These are phyloP conservation scores for Hydriomena furcata DNA, from an alignment of 2,888 invertebrate species.

Conservation along the genomic window DNA sequence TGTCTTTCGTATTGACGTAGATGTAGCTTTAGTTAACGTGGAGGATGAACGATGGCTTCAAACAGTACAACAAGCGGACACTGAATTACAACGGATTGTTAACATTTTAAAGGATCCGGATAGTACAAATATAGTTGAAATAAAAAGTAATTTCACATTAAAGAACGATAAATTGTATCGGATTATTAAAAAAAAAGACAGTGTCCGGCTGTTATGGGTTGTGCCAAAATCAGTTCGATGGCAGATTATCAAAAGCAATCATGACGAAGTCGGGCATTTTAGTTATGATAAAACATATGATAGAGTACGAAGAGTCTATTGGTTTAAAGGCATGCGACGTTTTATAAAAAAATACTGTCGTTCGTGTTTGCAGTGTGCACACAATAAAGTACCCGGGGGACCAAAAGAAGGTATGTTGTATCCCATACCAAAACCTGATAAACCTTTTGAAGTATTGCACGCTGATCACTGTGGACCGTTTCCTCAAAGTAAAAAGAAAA, in stretches of 20 bases:
- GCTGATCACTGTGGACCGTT: background rate
- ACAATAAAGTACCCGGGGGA: background rate
- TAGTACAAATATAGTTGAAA: too few relatives aligned
- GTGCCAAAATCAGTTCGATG: background rate
- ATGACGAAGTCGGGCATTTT: background rate
- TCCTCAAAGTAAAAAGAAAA: background rate
- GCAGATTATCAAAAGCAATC: background rate
- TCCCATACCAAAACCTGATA: background rate
- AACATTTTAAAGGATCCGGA: too few relatives aligned
- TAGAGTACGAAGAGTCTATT: background rate
- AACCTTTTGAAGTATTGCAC: background rate
- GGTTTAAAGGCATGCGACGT: background rate
- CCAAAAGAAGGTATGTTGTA: background rate
- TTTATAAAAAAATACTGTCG: background rate
- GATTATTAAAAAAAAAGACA: too few relatives aligned
- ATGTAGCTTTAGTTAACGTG: too few relatives aligned
- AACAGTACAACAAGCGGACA: too few relatives aligned
- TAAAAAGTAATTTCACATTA: too few relatives aligned
- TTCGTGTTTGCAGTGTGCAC: background rate
- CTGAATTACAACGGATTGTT: too few relatives aligned
- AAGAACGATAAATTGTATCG: too few relatives aligned
- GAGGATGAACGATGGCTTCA: too few relatives aligned
- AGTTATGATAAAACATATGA: background rate
- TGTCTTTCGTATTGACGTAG: too few relatives aligned
- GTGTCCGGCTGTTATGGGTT: background rate